These are phyloP conservation scores for Australoheros scitulus DNA, from an alignment of 2,113 vertebrate genomes.

Conservation along the genomic window DNA sequence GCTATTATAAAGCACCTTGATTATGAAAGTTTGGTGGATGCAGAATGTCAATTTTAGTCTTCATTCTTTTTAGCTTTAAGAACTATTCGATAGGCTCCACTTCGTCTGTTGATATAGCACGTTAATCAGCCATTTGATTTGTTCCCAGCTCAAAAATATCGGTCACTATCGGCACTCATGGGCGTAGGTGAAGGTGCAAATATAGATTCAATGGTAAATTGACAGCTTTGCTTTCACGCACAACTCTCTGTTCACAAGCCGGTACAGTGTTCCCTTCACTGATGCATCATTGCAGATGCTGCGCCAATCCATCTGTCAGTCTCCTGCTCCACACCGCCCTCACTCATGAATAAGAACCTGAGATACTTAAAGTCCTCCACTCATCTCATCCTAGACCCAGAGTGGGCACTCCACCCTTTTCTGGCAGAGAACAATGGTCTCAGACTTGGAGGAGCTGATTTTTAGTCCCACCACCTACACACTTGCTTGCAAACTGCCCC, in stretches of 20 bases:
- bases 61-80: neutral
- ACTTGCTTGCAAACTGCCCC: too few relatives aligned
- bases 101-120: neutral
- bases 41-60: neutral
- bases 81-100: neutral
- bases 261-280: neutral
- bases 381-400: too few relatives aligned
- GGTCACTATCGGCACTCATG: too few relatives aligned
- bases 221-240: neutral
- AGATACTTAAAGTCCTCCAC: neutral
- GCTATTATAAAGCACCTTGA: neutral
- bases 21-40: too few relatives aligned
- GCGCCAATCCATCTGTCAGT: neutral
- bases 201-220: neutral
- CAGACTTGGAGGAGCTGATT: too few relatives aligned
- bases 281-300: neutral
- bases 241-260: neutral
- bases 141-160: neutral
- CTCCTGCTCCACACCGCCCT: neutral
- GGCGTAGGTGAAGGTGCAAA: neutral
- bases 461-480: too few relatives aligned
- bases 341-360: neutral
- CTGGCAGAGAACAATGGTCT: too few relatives aligned
- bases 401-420: too few relatives aligned
- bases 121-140: neutral